Percentiles rank a stretch among this genome's conserved stretches.
These are phyloP conservation scores for Oreohelix idahoensis DNA, from an alignment of 1,140 invertebrate species.

Conservation along the genomic window DNA sequence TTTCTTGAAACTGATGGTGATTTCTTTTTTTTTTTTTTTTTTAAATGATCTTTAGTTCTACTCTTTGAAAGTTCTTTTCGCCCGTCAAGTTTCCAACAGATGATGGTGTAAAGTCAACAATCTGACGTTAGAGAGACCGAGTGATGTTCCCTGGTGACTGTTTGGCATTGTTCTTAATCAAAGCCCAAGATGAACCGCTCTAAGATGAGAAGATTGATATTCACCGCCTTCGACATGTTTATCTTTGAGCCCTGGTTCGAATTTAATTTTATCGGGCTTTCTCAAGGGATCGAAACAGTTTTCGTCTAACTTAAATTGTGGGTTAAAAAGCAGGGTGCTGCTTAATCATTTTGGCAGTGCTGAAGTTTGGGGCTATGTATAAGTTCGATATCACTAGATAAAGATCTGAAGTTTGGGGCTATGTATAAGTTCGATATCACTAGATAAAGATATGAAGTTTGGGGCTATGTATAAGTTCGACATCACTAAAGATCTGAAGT, in stretches of 20 bases:
- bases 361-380: too few relatives aligned
- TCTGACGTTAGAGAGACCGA: neutral
- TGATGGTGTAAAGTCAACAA: neutral
- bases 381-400: too few relatives aligned
- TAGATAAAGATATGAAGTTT: too few relatives aligned
- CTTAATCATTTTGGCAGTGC: too few relatives aligned
- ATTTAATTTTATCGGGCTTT: neutral
- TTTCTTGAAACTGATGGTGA: too few relatives aligned
- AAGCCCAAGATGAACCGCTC: neutral
- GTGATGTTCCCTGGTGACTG: neutral
- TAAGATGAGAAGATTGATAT: neutral
- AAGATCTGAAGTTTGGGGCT: too few relatives aligned
- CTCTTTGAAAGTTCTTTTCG: neutral
- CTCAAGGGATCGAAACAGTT: neutral
- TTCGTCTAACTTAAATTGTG: too few relatives aligned
- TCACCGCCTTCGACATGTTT: neutral
- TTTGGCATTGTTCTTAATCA: neutral
- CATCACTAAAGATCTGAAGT: too few relatives aligned
- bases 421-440: too few relatives aligned
- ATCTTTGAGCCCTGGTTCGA: neutral
- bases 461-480: too few relatives aligned
- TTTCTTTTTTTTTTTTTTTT: too few relatives aligned
- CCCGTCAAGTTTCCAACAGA: neutral
- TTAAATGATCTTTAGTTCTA: neutral
- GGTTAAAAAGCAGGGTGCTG: too few relatives aligned